Conservation (phyloP, 2,113 vertebrate species). For the Tetrax tetrax region DNA sequence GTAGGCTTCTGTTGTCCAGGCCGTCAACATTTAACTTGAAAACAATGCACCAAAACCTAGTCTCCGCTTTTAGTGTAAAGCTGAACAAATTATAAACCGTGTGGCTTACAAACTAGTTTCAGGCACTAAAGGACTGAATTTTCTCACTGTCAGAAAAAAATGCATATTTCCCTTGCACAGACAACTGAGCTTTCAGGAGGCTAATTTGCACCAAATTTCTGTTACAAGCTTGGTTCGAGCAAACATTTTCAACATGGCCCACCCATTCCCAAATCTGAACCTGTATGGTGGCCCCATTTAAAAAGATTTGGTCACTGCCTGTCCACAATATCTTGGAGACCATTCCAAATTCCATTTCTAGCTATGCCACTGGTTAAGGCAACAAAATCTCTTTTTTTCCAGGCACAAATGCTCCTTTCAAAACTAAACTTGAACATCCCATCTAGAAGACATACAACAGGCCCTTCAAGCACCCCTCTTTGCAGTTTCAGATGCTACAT, state of each 20-base stretch:
- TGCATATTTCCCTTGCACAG: not conserved
- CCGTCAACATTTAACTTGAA: not conserved
- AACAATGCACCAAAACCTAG: not conserved
- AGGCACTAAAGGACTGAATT: not conserved
- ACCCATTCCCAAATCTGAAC: not conserved
- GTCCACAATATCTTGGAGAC: not conserved
- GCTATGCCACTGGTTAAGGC: not conserved
- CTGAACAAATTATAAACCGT: not conserved
- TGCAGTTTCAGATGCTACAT: not conserved
- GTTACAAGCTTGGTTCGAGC: not conserved
- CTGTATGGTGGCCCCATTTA: fast-evolving
- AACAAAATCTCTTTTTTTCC: not conserved
- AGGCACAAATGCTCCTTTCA: not conserved
- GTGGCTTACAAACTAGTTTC: not conserved
- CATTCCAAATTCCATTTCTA: not conserved
- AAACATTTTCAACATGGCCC: not conserved
- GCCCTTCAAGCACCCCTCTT: not conserved
- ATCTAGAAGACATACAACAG: not conserved
- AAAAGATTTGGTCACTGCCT: not conserved
- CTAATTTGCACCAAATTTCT: not conserved
- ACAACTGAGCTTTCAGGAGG: not conserved
- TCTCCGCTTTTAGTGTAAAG: not conserved
- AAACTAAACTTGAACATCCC: not conserved
- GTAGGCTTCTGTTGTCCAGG: not conserved
- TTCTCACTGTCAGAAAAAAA: slow-evolving; percentile 2